Percentiles rank a stretch among this genome's conserved stretches.
Evolutionary conservation across 2,888 invertebrate species (phyloP).

Genomic region (Pammene aurita): DNA sequence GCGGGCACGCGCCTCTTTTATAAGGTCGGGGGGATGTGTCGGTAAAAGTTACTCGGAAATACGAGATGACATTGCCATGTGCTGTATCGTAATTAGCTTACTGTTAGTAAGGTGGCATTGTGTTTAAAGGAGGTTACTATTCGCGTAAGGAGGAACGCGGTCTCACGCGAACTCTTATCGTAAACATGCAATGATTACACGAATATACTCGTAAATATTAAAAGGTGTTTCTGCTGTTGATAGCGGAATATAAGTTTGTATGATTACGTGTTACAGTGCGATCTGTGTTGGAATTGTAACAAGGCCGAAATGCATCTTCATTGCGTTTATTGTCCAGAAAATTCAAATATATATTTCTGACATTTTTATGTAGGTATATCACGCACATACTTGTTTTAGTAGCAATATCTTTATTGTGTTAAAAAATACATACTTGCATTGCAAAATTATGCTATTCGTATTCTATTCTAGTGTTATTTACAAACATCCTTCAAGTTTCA

Average conservation of each 20-base stretch:
- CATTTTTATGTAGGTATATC: neutral
- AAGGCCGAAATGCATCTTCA: slow-evolving; percentile 33
- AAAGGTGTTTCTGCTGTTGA: slow-evolving; percentile 33
- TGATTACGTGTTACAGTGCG: slow-evolving; percentile 22
- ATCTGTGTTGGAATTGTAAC: slow-evolving; percentile 37
- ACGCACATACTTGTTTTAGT: neutral
- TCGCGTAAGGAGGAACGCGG: slow-evolving; percentile 40
- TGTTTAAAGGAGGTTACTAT: slow-evolving; percentile 42
- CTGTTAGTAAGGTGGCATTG: slow-evolving; percentile 34
- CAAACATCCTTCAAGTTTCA: too few species aligned
- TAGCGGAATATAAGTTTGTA: slow-evolving; percentile 14
- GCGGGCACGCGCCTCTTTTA: slow-evolving; percentile 66
- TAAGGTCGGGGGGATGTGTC: slow-evolving; percentile 77
- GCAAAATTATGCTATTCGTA: too few species aligned
- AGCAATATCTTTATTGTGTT: too few species aligned
- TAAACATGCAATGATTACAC: slow-evolving; percentile 35
- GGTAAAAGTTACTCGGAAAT: slow-evolving; percentile 75
- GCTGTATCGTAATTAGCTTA: slow-evolving; percentile 50
- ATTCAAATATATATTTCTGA: slow-evolving; percentile 11
- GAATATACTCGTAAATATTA: slow-evolving; percentile 27
- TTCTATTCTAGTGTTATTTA: too few species aligned
- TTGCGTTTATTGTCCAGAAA: slow-evolving; percentile 37
- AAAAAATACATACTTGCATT: too few species aligned
- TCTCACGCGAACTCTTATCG: slow-evolving; percentile 45
- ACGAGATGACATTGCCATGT: slow-evolving; percentile 72